Conservation (phyloP, 2,888 invertebrate genomes). For the Sminthurides aquaticus region DNA sequence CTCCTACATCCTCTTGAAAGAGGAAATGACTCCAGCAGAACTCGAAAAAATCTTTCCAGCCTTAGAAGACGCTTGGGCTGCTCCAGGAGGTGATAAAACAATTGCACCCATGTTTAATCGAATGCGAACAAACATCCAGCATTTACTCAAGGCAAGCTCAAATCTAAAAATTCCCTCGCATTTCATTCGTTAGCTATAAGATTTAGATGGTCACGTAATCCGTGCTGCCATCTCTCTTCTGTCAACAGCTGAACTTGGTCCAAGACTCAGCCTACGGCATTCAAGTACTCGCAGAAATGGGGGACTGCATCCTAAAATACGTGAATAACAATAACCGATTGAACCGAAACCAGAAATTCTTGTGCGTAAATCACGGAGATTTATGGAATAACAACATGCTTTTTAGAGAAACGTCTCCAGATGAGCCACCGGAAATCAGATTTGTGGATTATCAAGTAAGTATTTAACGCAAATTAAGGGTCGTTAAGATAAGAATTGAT, state of each 20-base stretch:
- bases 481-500: too few species aligned
- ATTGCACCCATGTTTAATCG: neutral
- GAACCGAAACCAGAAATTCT: neutral
- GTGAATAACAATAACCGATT: neutral
- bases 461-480: too few species aligned
- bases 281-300: too few species aligned
- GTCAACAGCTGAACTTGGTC: too few species aligned
- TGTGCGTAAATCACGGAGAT: neutral
- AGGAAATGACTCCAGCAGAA: neutral
- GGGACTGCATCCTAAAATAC: neutral
- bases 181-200: too few species aligned
- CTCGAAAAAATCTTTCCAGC: neutral
- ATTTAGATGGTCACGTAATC: too few species aligned
- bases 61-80: neutral
- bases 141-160: neutral
- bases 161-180: too few species aligned
- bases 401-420: neutral
- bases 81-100: neutral
- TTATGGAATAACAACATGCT: neutral
- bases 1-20: slow-evolving; percentile 7
- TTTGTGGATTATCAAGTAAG: neutral
- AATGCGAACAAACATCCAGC: neutral
- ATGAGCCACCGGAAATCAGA: neutral
- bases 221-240: too few species aligned
- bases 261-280: too few species aligned